Percentiles rank a stretch among this genome's conserved stretches.
These are phyloP conservation scores for Tuberolachnus salignus DNA, from an alignment of 2,888 invertebrate species.

Conservation along the genomic window DNA sequence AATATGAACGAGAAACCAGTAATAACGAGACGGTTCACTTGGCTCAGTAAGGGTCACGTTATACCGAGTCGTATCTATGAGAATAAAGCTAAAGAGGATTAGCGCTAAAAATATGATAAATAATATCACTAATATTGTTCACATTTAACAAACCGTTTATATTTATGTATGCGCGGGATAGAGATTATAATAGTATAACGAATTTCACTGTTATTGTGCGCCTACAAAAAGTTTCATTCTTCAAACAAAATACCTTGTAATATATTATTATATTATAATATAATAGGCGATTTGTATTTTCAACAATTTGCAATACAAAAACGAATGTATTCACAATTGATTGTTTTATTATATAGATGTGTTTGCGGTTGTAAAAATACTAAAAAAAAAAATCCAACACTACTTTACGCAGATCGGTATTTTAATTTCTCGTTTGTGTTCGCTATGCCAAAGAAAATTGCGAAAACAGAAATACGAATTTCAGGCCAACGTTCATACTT, in stretches of 20 bases:
- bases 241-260: not conserved
- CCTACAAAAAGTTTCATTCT: not conserved
- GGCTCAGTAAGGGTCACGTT: constrained; percentile 31
- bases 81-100: constrained; percentile 29
- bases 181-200: not conserved
- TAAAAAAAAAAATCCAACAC: no score
- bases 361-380: no score
- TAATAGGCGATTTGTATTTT: no score
- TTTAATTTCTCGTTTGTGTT: no score
- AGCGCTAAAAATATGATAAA: constrained; percentile 20
- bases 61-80: constrained; percentile 4
- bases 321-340: no score
- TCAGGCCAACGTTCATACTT: no score
- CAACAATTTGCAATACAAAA: no score
- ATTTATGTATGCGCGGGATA: not conserved
- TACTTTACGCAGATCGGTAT: no score
- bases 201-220: not conserved
- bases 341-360: no score
- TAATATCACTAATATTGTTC: constrained; percentile 15
- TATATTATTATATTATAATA: no score
- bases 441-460: no score
- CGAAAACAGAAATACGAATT: no score
- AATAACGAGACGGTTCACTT: constrained; percentile 37
- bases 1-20: constrained; percentile 32
- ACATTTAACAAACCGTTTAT: constrained; percentile 10